Conservation (phyloP, 2,888 invertebrate genomes). For the Drosophila falleni region DNA sequence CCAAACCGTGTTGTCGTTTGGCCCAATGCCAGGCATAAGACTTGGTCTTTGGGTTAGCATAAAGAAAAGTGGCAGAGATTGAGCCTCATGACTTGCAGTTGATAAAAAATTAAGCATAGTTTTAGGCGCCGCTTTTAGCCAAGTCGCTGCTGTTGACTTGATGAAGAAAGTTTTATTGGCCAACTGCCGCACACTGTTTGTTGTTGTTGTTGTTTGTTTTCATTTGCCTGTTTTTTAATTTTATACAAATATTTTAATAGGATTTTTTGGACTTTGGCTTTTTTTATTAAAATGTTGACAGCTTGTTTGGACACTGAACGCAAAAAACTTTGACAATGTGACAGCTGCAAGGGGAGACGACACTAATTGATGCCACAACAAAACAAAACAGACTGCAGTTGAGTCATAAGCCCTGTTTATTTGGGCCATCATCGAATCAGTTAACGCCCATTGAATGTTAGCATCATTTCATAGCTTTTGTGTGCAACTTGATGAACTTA, state of each 20-base stretch:
- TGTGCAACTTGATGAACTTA: slow-evolving; percentile 36
- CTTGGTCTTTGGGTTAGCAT: slow-evolving; percentile 79
- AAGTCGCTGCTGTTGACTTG: slow-evolving; percentile 68
- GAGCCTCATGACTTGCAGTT: slow-evolving; percentile 41
- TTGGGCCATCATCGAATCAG: slow-evolving; percentile 13
- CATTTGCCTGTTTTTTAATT: slow-evolving; percentile 70
- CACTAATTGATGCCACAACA: slow-evolving; percentile 3
- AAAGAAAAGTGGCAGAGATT: slow-evolving; percentile 4
- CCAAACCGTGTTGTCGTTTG: slow-evolving; percentile 40
- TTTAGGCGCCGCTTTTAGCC: slow-evolving; percentile 57
- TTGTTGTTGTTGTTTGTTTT: slow-evolving; percentile 9
- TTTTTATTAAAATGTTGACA: slow-evolving; percentile 74
- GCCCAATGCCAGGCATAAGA: slow-evolving; percentile 71
- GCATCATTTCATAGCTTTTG: slow-evolving; percentile 46
- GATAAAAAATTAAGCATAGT: slow-evolving; percentile 73
- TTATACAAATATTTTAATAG: slow-evolving; percentile 65
- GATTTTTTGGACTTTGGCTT: slow-evolving; percentile 16
- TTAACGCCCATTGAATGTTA: slow-evolving; percentile 35
- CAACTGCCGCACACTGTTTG: slow-evolving; percentile 14
- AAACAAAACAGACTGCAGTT: slow-evolving; percentile 1
- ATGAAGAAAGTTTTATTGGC: slow-evolving; percentile 80
- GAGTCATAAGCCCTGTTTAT: neutral
- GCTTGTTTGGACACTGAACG: slow-evolving; percentile 53
- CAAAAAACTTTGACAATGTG: slow-evolving; percentile 9
- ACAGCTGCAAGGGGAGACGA: neutral